Base-by-base conservation (phyloP, 2,888 invertebrate genomes). In the Erebia epiphron region DNA sequence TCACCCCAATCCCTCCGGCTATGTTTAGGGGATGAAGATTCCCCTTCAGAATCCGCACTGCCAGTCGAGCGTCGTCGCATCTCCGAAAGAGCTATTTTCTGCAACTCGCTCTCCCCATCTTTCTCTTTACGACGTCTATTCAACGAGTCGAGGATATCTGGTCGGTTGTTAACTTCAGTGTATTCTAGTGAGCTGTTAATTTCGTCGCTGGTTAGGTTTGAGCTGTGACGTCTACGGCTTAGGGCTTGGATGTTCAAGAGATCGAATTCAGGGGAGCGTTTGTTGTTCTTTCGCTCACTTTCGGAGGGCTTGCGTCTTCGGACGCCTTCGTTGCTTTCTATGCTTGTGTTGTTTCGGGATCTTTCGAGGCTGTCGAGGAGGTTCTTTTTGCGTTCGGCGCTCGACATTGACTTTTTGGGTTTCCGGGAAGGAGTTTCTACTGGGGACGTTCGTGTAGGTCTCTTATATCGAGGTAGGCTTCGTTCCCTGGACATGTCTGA, bases 381-480 rank as follows among this genome's bases (percentile, higher is more conserved):
- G 1, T 87, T 80, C 74, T 94, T 94, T 76, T 93, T 93, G 72
- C 94, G 86, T 80, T 94, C 94, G 50, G 93, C 93, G 78, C 92
- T 93, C 67, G 94, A 92, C 87, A 93, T 91, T 21, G 92, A 90
- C 71, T 92, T 93, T 77, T 92, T 94, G 50, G 91, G 92, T 84
- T 92, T 93, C 70, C 90, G 83, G 41, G 82, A 80, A 10, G 89
- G 91, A 13, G 88, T 89, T 77, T 92, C 92, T 54, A 87, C 82
- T 2, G 92, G 92, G 8, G 91, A 90, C 50, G 80, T 87, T 77
- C 87, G 84, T 50, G 86, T 87, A 58, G 89, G 90, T 61, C 88
- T 84, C 77, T 90, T 91, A 82, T 91, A 84, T 69, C 91, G 83
- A 0, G 91, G 90, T 4, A 89, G 79, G 78, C 86, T 87, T 66